Base-by-base conservation (phyloP, 2,888 invertebrate species). In the Orchesellides sinensis region DNA sequence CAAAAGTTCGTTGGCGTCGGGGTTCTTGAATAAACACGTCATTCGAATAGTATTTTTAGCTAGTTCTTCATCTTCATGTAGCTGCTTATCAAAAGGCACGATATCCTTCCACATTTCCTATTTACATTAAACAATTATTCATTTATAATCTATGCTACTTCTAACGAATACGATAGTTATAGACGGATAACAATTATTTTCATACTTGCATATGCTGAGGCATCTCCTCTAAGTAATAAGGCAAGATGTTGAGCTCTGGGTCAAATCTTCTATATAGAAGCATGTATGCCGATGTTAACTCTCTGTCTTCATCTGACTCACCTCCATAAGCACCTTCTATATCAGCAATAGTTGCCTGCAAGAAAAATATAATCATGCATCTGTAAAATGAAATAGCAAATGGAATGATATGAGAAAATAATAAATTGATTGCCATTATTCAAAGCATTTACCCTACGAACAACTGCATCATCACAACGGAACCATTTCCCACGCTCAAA, bases 391-490 rank as follows among this genome's bases (percentile, higher is more conserved):
- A 59, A n/a, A 2, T 54, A 35, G 12, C 32, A 23, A 1, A 32
- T 1, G 19, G 19, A 19, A 12, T 12, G 5, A 12, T 35, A 47
- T 47, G 32, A 6, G 32, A 32, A 32, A 6, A 10, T 6, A 32
- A 32, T 32, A 6, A 72, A 56, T 35, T 25, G 21, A 49, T 32
- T 25, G 6, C 23, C 25, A n/a, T 59, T 4, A 23, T 25, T 25
- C 25, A 4, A 56, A 2, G 2, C n/a, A 89, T 91, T 90, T 90
- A 95, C 95, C 90, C 92, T 91, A 45, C 93, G 92, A 29, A 97
- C 96, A 87, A 92, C 93, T 89, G 96, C 95, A 90, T 97, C 97
- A 90, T 97, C 96, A 90, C 96, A 97, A 89, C 96, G 95, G 89
- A 94, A 94, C 96, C 96, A 97, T 87, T 94, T 92, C 82, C 93